Conservation (phyloP, 2,797 vertebrate species). For the Ctenopoma kingsleyae region DNA sequence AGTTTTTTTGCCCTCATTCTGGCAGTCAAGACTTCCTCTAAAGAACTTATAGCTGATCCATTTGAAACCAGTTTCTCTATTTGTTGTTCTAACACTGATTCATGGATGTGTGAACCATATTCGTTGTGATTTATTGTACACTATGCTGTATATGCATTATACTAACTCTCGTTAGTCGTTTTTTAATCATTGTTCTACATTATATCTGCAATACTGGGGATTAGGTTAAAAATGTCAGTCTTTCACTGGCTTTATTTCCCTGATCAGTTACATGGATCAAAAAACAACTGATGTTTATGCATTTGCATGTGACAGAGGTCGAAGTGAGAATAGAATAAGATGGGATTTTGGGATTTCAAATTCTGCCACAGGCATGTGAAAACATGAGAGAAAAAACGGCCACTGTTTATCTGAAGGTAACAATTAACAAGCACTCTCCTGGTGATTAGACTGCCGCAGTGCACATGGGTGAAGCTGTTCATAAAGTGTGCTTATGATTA, state of each 20-base stretch:
- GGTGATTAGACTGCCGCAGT: constrained; percentile 75
- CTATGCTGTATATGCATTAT: constrained; percentile 42
- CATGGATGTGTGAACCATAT: constrained; percentile 65
- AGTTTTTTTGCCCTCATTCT: constrained; percentile 66
- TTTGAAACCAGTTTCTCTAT: constrained; percentile 47
- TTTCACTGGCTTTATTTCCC: constrained; percentile 16
- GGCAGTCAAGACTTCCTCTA: constrained; percentile 45
- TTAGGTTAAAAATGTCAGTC: constrained; percentile 27
- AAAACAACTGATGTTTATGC: constrained; percentile 38
- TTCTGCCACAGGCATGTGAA: constrained; percentile 46
- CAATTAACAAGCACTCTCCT: constrained; percentile 76
- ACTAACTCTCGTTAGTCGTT: constrained; percentile 14
- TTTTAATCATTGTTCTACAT: constrained; percentile 42
- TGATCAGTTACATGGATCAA: constrained; percentile 25
- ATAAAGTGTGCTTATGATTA: constrained; percentile 66
- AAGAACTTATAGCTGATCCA: constrained; percentile 50
- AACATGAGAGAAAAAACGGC: constrained; percentile 43
- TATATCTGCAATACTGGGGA: constrained; percentile 2
- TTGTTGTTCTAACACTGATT: constrained; percentile 49
- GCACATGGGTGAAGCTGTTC: constrained; percentile 57
- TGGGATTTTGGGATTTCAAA: constrained; percentile 70
- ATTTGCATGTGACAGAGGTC: constrained; percentile 24
- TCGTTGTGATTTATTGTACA: constrained; percentile 64
- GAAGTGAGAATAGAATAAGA: constrained; percentile 15
- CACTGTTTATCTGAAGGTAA: constrained; percentile 79